phyloP scores from a whole-genome alignment of 2,113 vertebrate genomes.

The Pygoscelis adeliae region DNA sequence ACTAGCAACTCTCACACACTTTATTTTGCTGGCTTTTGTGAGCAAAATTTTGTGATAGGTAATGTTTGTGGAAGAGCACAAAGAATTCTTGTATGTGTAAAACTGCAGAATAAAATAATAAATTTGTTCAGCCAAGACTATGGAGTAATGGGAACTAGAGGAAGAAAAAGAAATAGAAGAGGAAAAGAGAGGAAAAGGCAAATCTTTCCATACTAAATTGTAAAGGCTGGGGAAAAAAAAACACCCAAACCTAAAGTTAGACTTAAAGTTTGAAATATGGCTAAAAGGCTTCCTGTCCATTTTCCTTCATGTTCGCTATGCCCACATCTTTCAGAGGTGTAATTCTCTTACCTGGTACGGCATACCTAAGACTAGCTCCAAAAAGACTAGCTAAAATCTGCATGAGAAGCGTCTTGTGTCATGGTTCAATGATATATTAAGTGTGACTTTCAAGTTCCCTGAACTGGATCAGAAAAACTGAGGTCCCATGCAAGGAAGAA shows the following conservation, averaged over 20 bases:
- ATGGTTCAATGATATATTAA: not conserved
- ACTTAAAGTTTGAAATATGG: not conserved
- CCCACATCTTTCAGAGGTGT: not conserved
- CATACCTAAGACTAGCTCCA: not conserved
- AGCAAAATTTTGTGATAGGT: not conserved
- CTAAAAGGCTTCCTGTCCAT: not conserved
- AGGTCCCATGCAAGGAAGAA: not conserved
- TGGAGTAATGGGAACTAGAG: not conserved
- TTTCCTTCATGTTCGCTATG: rapidly evolving
- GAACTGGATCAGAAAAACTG: not conserved
- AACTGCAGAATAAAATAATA: not conserved
- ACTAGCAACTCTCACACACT: not conserved
- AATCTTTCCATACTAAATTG: not conserved
- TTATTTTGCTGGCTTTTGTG: not conserved
- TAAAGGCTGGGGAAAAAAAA: not conserved
- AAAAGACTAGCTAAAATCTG: not conserved
- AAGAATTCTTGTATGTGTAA: not conserved
- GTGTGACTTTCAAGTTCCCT: not conserved
- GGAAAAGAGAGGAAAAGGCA: not conserved
- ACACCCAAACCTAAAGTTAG: not conserved
- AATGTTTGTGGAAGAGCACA: not conserved
- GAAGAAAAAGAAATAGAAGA: not conserved
- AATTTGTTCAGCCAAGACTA: not conserved
- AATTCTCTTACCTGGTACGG: not conserved
- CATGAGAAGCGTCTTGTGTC: not conserved